These are phyloP conservation scores for Drosophila picticornis DNA, from an alignment of 2,888 invertebrate species.

Conservation along the genomic window DNA sequence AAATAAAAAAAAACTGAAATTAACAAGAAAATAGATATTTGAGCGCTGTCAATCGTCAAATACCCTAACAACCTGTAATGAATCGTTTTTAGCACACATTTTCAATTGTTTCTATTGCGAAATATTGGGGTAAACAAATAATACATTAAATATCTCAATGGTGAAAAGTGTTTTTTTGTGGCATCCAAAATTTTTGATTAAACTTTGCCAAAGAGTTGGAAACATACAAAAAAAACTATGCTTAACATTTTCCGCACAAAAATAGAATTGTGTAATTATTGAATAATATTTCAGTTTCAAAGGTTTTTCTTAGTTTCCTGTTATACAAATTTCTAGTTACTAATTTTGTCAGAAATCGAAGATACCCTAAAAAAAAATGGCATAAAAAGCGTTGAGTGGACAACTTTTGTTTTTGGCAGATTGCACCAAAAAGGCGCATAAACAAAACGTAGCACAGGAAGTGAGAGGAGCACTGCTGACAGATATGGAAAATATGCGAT, in stretches of 20 bases:
- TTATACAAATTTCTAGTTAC: not conserved
- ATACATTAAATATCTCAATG: not conserved
- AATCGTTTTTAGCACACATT: not conserved
- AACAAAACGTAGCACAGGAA: constrained; percentile 55
- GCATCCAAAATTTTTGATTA: not conserved
- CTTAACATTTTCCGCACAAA: not conserved
- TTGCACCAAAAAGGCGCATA: constrained; percentile 38
- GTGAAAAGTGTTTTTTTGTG: not conserved
- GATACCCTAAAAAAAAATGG: not conserved
- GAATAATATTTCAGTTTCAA: not conserved
- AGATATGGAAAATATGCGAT: constrained; percentile 6
- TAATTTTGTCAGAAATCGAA: not conserved
- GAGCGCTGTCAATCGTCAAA: not conserved
- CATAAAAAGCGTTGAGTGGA: constrained; percentile 51
- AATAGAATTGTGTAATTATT: not conserved
- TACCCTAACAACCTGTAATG: not conserved
- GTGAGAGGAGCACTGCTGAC: constrained; percentile 18
- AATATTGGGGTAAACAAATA: not conserved
- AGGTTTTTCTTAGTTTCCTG: not conserved
- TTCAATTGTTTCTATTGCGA: not conserved
- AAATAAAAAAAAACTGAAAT: constrained; percentile 10
- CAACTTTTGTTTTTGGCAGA: constrained; percentile 38
- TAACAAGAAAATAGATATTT: not conserved
- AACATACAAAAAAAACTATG: not conserved
- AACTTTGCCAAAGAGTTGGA: not conserved